Conservation (phyloP, 1,140 invertebrate genomes). For the Drosophila sturtevanti region DNA sequence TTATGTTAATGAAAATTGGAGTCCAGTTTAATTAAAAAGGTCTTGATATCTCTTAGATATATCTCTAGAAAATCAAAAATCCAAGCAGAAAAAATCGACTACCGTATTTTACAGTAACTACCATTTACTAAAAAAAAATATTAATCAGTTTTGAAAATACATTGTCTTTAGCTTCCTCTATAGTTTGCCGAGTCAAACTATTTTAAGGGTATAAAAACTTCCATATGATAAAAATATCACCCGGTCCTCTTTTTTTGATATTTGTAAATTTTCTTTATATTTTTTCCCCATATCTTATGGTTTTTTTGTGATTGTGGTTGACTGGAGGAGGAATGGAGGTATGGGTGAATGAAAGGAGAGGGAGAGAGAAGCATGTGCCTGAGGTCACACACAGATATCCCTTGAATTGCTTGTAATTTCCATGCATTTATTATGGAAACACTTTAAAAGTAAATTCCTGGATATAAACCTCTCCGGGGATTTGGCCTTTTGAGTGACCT, state of each 20-base stretch:
- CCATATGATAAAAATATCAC: background rate
- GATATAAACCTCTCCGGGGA: constrained; percentile 24
- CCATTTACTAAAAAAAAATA: no score
- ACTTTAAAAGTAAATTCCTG: constrained; percentile 59
- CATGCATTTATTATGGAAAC: constrained; percentile 59
- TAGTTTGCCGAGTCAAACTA: background rate
- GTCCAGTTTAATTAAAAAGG: no score
- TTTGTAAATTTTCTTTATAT: constrained; percentile 83
- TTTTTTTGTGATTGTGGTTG: constrained; percentile 39
- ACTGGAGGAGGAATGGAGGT: constrained; percentile 25
- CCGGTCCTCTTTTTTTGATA: constrained; percentile 64
- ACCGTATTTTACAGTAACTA: no score
- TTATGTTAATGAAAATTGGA: no score
- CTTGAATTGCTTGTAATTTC: constrained; percentile 40
- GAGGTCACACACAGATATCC: constrained; percentile 11
- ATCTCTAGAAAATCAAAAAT: no score
- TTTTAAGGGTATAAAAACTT: background rate
- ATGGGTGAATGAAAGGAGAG: background rate
- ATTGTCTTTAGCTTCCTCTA: no score
- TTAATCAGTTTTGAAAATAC: no score
- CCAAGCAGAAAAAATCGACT: no score
- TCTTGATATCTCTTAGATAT: no score
- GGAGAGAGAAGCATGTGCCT: constrained; percentile 3
- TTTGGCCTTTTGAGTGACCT: constrained; percentile 18
- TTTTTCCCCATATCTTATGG: constrained; percentile 22